Evolutionary conservation across 2,113 vertebrate genomes (phyloP), one percentile per base, ranked within the genome.

Genomic region (Hiodon tergisus): DNA sequence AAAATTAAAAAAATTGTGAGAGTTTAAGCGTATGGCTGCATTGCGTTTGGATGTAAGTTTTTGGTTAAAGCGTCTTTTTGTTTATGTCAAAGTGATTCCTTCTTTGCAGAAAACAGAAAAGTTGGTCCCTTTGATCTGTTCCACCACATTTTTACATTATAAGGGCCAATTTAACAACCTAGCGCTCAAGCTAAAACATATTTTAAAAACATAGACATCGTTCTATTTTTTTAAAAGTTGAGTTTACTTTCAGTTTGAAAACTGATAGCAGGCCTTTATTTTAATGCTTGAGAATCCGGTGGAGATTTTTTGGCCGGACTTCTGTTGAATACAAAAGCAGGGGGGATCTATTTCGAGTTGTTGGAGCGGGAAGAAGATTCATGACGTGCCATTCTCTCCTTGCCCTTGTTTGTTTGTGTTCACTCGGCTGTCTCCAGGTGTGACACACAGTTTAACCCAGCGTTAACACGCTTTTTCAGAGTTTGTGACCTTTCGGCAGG

Each of bases 301-400:
- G 31, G 31, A 31, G 31, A 31, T 31, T 31, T 0, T 31, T 46
- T 66, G 61, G 69, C 61, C 17, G 62, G 76, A 67, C 51, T n/a
- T n/a, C 51, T 11, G 46, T 9, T 54, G n/a, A 31, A 73, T 10
- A 73, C 61, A 67, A 50, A 52, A 67, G 69, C 46, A 31, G 31
- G 51, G 50, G 14, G 53, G 16, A 61, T 47, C 62, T 48, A 60
- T 65, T 62, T 71, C 54, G 67, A 71, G n/a, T 52, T 13, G 8
- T 16, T 17, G 65, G 46, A 54, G 17, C 47, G 57, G 59, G 11
- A 71, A 77, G 31, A 60, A 52, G 58, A 72, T 71, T 71, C 61
- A 66, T 31, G 53, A 71, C 46, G 61, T 61, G 46, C 63, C 52
- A 10, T 17, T 58, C n/a, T 6, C 31, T 46, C 17, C 31, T 46